Evolutionary conservation across 2,113 vertebrate species (phyloP).

Genomic region (Hippopotamus amphibius): DNA sequence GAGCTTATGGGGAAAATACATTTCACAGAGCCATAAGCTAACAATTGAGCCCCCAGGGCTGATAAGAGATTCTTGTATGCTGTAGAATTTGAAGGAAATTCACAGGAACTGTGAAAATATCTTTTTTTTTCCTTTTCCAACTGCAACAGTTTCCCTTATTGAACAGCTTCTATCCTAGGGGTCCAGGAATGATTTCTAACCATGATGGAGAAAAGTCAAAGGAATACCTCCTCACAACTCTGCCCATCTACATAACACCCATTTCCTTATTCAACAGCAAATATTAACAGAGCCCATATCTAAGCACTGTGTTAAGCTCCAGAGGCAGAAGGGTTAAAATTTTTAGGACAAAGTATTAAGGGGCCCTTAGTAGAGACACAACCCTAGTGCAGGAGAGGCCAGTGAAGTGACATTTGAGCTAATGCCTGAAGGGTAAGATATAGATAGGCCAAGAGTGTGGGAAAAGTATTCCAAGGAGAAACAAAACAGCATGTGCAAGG

Average conservation of each 20-base stretch:
- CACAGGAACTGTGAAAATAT: conserved; percentile 3
- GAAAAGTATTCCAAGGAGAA: background rate
- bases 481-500: background rate
- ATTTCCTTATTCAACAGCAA: conserved; percentile 4
- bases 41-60: conserved; percentile 42
- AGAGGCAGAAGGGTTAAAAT: background rate
- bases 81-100: conserved; percentile 50
- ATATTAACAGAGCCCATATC: background rate
- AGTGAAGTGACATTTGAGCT: background rate
- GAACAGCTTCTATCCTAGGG: background rate
- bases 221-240: background rate
- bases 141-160: conserved; percentile 5
- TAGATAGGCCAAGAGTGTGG: background rate
- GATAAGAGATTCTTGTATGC: conserved; percentile 58
- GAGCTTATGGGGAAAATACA: conserved; percentile 51
- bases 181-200: conserved; percentile 50
- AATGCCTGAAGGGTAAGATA: conserved; percentile 14
- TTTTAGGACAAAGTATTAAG: background rate
- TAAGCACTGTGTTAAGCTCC: conserved; percentile 22
- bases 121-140: background rate
- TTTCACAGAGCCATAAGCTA: conserved; percentile 56
- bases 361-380: background rate
- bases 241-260: background rate
- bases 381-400: background rate
- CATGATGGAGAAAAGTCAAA: background rate